Evolutionary conservation across 2,797 vertebrate species (phyloP), one percentile per base, ranked within the genome.

Genomic region (Toxotes lorentzi): DNA sequence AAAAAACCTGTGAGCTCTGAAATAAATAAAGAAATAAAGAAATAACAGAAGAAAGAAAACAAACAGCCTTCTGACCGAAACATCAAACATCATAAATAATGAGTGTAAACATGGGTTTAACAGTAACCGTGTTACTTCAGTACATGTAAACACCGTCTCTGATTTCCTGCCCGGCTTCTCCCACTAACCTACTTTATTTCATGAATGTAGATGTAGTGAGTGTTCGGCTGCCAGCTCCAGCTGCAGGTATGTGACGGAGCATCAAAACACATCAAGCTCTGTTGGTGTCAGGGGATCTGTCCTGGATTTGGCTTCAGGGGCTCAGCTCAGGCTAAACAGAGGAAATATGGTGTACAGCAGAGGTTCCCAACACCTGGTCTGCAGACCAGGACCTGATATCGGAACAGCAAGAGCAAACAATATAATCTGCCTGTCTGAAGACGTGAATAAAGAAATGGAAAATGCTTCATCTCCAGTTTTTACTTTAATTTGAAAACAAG

Each of bases 401-500:
- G n/a, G n/a, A n/a, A n/a, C n/a, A n/a, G n/a, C n/a, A n/a, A n/a
- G n/a, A n/a, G n/a, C n/a, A n/a, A n/a, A n/a, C n/a, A n/a, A n/a
- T n/a, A n/a, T n/a, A n/a, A n/a, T n/a, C n/a, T n/a, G n/a, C n/a
- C n/a, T n/a, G n/a, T n/a, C 41, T 43, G 41, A 43, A 43, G 41
- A 19, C 6, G 19, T 14, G 2, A 61, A 41, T 8, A 50, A 75
- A 6, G 45, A 79, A 34, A 11, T 2, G 16, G 4, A 24, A 56
- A 35, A 35, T 0, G 4, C 38, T 60, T 66, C 24, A 19, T 57
- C 19, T 64, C 24, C 30, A 66, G 1, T 70, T 76, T 68, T 84
- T 79, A 82, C 60, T 88, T 77, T 73, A 32, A 71, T 51, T 70
- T 72, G 6, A 78, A 89, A 89, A 79, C 54, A 73, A 60, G 53